Conservation (phyloP, 2,797 vertebrate genomes). For the Parambassis ranga region DNA sequence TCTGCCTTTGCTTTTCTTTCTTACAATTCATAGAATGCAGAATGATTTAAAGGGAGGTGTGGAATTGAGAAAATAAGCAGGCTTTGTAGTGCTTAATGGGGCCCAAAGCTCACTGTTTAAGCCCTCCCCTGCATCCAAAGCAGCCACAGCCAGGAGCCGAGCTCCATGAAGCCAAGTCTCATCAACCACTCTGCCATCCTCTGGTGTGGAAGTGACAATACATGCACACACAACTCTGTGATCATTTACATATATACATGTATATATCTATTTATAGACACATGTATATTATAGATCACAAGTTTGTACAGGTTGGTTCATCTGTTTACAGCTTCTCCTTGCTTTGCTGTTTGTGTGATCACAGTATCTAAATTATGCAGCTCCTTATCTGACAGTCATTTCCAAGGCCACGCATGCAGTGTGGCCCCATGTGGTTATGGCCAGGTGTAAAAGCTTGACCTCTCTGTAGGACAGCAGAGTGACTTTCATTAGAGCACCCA, state of each 20-base stretch:
- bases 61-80: slow-evolving; percentile 72
- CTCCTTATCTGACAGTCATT: slow-evolving; percentile 71
- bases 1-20: slow-evolving; percentile 62
- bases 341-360: slow-evolving; percentile 29
- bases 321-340: slow-evolving; percentile 5
- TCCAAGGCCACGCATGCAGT: slow-evolving; percentile 64
- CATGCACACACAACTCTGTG: slow-evolving; percentile 56
- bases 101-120: slow-evolving; percentile 69
- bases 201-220: slow-evolving; percentile 76
- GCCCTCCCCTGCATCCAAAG: slow-evolving; percentile 65
- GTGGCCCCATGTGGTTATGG: slow-evolving; percentile 65
- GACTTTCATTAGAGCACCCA: slow-evolving; percentile 76
- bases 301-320: too few species aligned
- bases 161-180: slow-evolving; percentile 62
- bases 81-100: slow-evolving; percentile 76
- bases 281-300: too few species aligned
- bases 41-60: slow-evolving; percentile 70
- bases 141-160: slow-evolving; percentile 57
- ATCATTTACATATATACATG: not conserved
- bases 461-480: slow-evolving; percentile 75
- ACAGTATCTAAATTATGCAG: slow-evolving; percentile 63
- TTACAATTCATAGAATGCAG: slow-evolving; percentile 66
- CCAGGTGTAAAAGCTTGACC: slow-evolving; percentile 80
- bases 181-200: slow-evolving; percentile 80
- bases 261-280: too few species aligned